These are phyloP conservation scores for Drepanosiphum platanoidis DNA, from an alignment of 2,888 invertebrate genomes.

Conservation along the genomic window DNA sequence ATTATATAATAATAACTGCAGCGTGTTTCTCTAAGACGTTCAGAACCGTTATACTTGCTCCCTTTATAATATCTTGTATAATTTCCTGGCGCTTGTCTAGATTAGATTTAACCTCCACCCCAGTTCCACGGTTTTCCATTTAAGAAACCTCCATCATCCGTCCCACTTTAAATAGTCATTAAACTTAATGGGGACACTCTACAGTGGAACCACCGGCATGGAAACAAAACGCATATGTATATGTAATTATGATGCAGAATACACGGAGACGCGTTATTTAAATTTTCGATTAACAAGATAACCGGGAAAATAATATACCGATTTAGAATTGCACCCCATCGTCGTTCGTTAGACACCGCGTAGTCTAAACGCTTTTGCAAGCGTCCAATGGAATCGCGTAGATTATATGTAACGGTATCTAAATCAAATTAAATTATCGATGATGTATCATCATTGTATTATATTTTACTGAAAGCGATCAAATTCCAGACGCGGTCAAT, in stretches of 20 bases:
- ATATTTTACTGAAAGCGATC: no score
- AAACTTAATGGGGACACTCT: slow-evolving; percentile 56
- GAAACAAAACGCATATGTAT: slow-evolving; percentile 41
- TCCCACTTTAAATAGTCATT: slow-evolving; percentile 58
- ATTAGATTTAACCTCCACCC: slow-evolving; percentile 51
- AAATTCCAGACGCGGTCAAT: no score
- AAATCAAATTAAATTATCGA: neutral
- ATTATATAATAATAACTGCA: slow-evolving; percentile 48
- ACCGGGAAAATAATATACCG: slow-evolving; percentile 6
- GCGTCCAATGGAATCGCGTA: neutral
- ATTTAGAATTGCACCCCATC: neutral
- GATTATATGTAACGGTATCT: neutral
- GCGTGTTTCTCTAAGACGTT: slow-evolving; percentile 39
- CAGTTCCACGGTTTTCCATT: slow-evolving; percentile 49
- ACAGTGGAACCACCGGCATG: slow-evolving; percentile 37
- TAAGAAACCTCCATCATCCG: slow-evolving; percentile 41
- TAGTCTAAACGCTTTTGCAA: neutral
- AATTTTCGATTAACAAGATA: slow-evolving; percentile 31
- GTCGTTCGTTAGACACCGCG: neutral
- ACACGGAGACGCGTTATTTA: neutral
- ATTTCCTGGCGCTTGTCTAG: slow-evolving; percentile 62
- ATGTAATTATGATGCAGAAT: slow-evolving; percentile 20
- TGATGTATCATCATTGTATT: neutral
- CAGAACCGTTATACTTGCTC: slow-evolving; percentile 39
- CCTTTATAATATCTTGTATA: slow-evolving; percentile 47